Evolutionary conservation across 2,113 vertebrate genomes (phyloP), one percentile per base, ranked within the genome.

Genomic region (Channa argus): DNA sequence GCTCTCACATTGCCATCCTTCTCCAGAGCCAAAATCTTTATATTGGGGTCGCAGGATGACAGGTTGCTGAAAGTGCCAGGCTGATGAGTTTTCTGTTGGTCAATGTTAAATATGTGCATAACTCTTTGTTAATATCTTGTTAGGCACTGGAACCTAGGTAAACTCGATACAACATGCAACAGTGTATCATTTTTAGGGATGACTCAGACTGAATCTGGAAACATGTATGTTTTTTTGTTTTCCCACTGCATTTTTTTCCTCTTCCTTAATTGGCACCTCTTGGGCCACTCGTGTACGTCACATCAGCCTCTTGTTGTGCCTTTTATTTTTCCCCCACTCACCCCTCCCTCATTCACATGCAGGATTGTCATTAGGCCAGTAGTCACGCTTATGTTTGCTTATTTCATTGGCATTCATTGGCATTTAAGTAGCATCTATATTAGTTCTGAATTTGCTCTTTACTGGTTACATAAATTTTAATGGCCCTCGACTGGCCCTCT

Each of bases 121-220:
- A 33, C 38, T 50, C 12, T 44, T 50, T 33, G 4, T 63, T 38
- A 68, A 74, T 68, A n/a, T 68, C n/a, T 14, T 6, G 68, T 66
- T 43, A 37, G 10, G 24, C 4, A 8, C 11, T 68, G 63, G 50
- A 47, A 50, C 41, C 12, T 53, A 43, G 60, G 66, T 54, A 14
- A 53, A 79, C 24, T 4, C 7, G 34, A 67, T 67, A 63, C 7
- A 39, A 13, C 44, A 58, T 58, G 36, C 38, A 58, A 4, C 54
- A 9, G 45, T 5, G 38, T 24, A 24, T 24, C 38, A 38, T 43
- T 47, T 41, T 41, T 58, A 77, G 43, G 15, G 15, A 36, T 38
- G 15, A 33, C 10, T 44, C 24, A 24, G 24, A 24, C 24, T 24
- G 24, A 24, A 24, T 24, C 15, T 54, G 11, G 14, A 37, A 45